These are phyloP conservation scores for Aethes cnicana DNA, from an alignment of 2,888 invertebrate genomes.

Conservation along the genomic window DNA sequence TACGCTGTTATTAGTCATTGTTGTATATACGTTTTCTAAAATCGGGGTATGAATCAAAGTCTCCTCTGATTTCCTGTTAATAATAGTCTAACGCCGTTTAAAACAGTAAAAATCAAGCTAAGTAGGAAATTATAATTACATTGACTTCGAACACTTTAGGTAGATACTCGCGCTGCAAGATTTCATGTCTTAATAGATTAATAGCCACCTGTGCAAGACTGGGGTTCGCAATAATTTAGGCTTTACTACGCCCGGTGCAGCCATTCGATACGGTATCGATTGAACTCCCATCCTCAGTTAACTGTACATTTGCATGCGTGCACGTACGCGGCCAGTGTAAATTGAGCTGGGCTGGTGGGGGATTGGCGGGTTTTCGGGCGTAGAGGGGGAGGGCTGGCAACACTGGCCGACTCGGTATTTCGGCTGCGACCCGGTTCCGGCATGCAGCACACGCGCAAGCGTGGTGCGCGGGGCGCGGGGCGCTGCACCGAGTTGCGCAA, in stretches of 20 bases:
- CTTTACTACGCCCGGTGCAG: conserved; percentile 23
- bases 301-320: conserved; percentile 82
- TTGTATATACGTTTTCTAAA: neutral
- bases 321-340: conserved; percentile 58
- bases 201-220: conserved; percentile 17
- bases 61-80: too few relatives aligned
- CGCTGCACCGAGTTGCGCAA: conserved; percentile 80
- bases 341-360: conserved; percentile 45
- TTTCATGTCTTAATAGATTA: conserved; percentile 17
- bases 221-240: conserved; percentile 20
- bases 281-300: conserved; percentile 64
- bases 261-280: conserved; percentile 67
- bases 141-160: conserved; percentile 18
- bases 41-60: too few relatives aligned
- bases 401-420: conserved; percentile 60
- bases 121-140: neutral
- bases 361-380: conserved; percentile 36
- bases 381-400: conserved; percentile 55
- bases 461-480: conserved; percentile 50
- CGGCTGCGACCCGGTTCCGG: conserved; percentile 79
- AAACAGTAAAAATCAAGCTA: neutral
- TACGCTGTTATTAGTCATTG: neutral
- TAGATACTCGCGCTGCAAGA: conserved; percentile 3
- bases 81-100: too few relatives aligned
- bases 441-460: conserved; percentile 79